Evolutionary conservation across 2,797 vertebrate genomes (phyloP).

Genomic region (Sebastes goodei): DNA sequence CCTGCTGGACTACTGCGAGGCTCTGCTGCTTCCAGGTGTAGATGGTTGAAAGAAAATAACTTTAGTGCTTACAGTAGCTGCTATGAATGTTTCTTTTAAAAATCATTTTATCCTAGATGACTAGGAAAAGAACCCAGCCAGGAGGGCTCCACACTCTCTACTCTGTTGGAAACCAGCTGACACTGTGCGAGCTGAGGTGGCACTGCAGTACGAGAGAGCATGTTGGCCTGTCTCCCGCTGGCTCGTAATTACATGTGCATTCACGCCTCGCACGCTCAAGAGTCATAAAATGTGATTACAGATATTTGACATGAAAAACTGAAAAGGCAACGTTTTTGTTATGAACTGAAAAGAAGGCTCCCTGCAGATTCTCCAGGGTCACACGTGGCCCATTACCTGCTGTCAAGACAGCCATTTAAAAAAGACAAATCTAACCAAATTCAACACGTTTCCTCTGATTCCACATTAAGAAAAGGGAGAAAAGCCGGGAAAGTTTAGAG

Average conservation of each 20-base stretch:
- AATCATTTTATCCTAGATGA: conserved; percentile 44
- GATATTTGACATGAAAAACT: neutral
- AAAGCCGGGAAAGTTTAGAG: conserved; percentile 30
- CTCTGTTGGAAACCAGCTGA: conserved; percentile 13
- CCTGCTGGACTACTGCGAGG: conserved; percentile 23
- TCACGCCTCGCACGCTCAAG: neutral
- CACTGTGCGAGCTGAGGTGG: neutral
- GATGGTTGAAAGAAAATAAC: conserved; percentile 22
- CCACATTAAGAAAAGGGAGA: conserved; percentile 26
- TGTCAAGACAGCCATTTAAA: conserved; percentile 25
- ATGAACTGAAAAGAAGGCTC: neutral
- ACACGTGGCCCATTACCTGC: neutral
- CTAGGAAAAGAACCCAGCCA: conserved; percentile 46
- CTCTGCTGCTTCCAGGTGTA: conserved; percentile 25
- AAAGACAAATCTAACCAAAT: conserved; percentile 23
- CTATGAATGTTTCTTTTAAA: neutral
- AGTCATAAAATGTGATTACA: neutral
- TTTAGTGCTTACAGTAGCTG: conserved; percentile 15
- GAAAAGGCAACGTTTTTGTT: neutral
- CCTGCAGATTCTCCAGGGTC: conserved; percentile 5
- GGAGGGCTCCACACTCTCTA: conserved; percentile 12
- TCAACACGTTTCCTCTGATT: conserved; percentile 39
- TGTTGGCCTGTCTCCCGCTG: conserved; percentile 5
- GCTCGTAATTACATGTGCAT: conserved; percentile 11
- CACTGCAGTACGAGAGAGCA: conserved; percentile 3